Evolutionary conservation across 2,797 vertebrate genomes (phyloP).

Genomic region (Hemitrygon akajei): DNA sequence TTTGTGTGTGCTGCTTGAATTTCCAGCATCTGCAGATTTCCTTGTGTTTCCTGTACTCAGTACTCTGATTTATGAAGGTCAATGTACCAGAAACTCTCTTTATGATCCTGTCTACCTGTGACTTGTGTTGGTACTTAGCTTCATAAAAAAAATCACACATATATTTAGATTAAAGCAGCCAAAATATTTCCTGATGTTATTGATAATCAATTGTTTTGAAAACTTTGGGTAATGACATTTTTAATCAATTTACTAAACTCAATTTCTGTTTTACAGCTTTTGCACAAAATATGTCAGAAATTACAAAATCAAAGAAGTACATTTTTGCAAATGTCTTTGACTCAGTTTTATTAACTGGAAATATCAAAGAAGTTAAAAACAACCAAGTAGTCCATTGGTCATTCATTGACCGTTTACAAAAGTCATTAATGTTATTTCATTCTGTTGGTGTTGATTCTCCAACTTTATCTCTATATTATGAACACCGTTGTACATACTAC

Average conservation of each 20-base stretch:
- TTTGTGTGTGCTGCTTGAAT: no score
- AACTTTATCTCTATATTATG: not conserved
- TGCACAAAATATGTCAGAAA: not conserved
- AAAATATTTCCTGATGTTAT: not conserved
- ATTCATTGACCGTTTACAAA: not conserved
- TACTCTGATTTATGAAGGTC: no score
- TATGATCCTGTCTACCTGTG: no score
- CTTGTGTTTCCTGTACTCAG: no score
- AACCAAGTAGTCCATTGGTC: not conserved
- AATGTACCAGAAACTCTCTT: no score
- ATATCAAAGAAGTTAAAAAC: not conserved
- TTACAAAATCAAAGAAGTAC: no score
- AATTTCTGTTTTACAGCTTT: not conserved
- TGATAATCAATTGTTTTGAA: not conserved
- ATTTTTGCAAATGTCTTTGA: not conserved
- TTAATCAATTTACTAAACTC: not conserved
- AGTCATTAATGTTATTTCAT: not conserved
- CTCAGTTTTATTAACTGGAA: not conserved
- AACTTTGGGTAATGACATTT: not conserved
- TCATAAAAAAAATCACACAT: not conserved
- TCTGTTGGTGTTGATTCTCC: not conserved
- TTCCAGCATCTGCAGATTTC: no score
- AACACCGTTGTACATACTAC: not conserved
- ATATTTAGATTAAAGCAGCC: not conserved
- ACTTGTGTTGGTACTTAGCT: no score